Evolutionary conservation across 2,113 vertebrate genomes (phyloP), one percentile per base, ranked within the genome.

Genomic region (Prunella himalayana): DNA sequence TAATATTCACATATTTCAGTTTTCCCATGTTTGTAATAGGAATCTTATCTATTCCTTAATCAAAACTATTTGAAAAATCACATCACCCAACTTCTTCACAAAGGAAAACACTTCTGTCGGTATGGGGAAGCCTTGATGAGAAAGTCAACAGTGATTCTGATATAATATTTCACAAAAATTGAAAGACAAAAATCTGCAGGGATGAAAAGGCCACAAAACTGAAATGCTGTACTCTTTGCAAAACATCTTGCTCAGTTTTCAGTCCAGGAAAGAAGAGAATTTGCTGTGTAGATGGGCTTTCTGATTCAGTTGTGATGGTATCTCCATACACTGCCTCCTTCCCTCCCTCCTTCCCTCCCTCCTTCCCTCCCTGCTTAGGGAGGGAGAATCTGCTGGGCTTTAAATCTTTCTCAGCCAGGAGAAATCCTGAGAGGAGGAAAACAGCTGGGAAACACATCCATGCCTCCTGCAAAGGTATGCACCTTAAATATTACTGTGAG

Each of bases 401-500:
- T 96, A 90, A 95, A 93, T 94, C 92, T 90, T 93, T 70, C 90
- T 70, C 73, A 95, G 95, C 75, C 82, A 41, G 73, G 77, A 88
- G 64, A 37, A 92, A 86, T 57, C 84, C 76, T 65, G 61, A 93
- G 81, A 91, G 83, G 56, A 89, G 37, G 51, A 85, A 95, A 96
- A 73, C 95, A 96, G 94, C 96, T 96, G 97, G 93, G 65, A 96
- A 91, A 96, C 78, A 94, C 90, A 95, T 97, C 76, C 79, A 59
- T 93, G 91, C 76, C 76, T 97, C 91, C 82, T 94, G 93, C 91
- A 93, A 95, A 82, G 75, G 75, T 64, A 92, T 92, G 63, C 2
- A 5, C 88, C 93, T 93, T 89, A 92, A 93, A 89, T 89, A 71
- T 82, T 92, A 71, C 80, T 57, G 70, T 0, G 37, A 39, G 7